Evolutionary conservation across 2,797 vertebrate genomes (phyloP), one percentile per base, ranked within the genome.

Genomic region (Sciurus vulgaris): DNA sequence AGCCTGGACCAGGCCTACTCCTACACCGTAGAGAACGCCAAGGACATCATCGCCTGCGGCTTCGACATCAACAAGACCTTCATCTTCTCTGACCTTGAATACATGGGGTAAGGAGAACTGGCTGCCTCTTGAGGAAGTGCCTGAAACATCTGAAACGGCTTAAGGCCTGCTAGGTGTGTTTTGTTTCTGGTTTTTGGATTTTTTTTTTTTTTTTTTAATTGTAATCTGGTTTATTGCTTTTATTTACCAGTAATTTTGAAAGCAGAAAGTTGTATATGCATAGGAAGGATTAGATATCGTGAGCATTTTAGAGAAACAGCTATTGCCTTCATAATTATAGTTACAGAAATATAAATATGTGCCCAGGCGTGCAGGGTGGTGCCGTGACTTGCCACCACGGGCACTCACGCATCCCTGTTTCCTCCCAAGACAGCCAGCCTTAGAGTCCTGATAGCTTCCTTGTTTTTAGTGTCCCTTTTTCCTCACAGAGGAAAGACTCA

Each of bases 11-110:
- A 99, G 47, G 99, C 99, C 38, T 97, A 99, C 20, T 98, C 98
- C 49, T 99, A 99, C 9, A 98, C 99, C 0, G 94, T 98, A 95
- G 99, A 99, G 98, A 99, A 99, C 28, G 99, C 99, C 97, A 99
- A 99, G 97, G 99, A 99, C 97, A 99, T 99, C 86, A 99, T 99
- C 24, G 99, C 99, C 41, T 99, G 99, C 41, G 99, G 99, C 73
- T 99, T 99, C 89, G 99, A 99, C 10, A 24, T 99, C 95, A 99
- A 99, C 98, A 99, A 99, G 98, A 99, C 99, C 6, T 99, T 99
- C 97, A 99, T 99, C 97, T 99, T 99, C 98, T 99, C 99, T 0
- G 99, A 99, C 97, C 98, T 99, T 2, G 99, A 99, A 73, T 99
- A 99, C 86, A 99, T 99, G 99, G 99, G 99, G 99, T 99, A 98